phyloP scores from a whole-genome alignment of 1,140 invertebrate species.

The Zophobas atratus region DNA sequence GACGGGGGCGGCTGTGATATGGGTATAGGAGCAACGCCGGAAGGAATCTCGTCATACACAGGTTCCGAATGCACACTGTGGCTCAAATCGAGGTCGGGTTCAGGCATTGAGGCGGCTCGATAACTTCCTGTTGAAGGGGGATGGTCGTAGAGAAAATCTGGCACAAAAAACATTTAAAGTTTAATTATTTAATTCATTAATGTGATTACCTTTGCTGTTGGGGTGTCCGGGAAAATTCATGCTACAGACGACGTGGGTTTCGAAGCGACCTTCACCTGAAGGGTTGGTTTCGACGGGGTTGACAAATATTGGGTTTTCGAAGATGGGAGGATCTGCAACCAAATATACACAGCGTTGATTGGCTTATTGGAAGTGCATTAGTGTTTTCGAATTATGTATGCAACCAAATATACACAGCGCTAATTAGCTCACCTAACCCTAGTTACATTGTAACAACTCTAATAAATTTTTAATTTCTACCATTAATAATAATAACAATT shows the following conservation, averaged over 20 bases:
- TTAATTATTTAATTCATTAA: constrained; percentile 2
- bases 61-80: constrained; percentile 51
- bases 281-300: constrained; percentile 19
- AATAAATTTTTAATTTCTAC: too few relatives aligned
- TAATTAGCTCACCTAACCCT: too few relatives aligned
- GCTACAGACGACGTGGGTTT: constrained; percentile 56
- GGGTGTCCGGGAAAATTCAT: constrained; percentile 52
- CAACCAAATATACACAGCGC: constrained; percentile 28
- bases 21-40: constrained; percentile 11
- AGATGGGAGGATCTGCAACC: constrained; percentile 59
- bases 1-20: constrained; percentile 2
- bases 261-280: constrained; percentile 36
- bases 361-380: too few relatives aligned
- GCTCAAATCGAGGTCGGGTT: constrained; percentile 37
- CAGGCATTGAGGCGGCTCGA: constrained; percentile 59
- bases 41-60: constrained; percentile 61
- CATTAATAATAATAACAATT: too few relatives aligned
- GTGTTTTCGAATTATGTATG: background rate
- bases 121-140: constrained; percentile 64
- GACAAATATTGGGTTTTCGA: constrained; percentile 56
- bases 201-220: constrained; percentile 35
- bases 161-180: constrained; percentile 8
- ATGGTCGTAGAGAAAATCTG: constrained; percentile 61
- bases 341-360: background rate
- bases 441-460: too few relatives aligned